A percentile compares a stretch with the other conserved stretches of the same genome.
Evolutionary conservation across 2,797 vertebrate species (phyloP).

Genomic region (Otus scops): DNA sequence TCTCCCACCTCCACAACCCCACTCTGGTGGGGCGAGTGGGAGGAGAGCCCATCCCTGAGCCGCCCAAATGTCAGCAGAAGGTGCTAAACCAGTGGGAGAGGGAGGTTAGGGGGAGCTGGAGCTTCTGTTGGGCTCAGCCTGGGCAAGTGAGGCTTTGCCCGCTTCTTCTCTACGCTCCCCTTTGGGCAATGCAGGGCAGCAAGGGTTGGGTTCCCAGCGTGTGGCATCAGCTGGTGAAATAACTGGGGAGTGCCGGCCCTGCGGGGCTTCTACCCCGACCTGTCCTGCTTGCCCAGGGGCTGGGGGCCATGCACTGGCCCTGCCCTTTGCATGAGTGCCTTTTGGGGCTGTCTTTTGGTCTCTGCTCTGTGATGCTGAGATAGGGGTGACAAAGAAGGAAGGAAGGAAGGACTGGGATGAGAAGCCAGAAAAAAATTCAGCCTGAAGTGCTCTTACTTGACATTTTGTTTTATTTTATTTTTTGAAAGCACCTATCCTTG

Average conservation of each 20-base stretch:
- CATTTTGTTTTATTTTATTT: background rate
- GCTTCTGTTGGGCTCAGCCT: background rate
- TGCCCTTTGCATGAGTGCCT: accelerated
- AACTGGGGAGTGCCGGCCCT: background rate
- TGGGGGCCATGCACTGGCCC: background rate
- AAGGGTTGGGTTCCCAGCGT: background rate
- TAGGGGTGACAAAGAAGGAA: background rate
- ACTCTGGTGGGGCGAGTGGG: accelerated
- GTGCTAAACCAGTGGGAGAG: background rate
- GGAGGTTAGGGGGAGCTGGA: background rate
- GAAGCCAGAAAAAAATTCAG: background rate
- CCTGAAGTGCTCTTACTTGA: background rate
- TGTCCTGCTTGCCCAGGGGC: background rate
- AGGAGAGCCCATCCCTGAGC: background rate
- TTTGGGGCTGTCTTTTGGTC: background rate
- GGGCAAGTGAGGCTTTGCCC: accelerated
- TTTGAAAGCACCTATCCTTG: background rate
- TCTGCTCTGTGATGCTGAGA: background rate
- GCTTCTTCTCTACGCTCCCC: background rate
- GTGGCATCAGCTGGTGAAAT: background rate
- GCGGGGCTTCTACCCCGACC: accelerated
- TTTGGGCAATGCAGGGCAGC: background rate
- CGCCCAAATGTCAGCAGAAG: background rate
- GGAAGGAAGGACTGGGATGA: background rate
- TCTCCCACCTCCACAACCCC: background rate